These are phyloP conservation scores for Pangasianodon hypophthalmus DNA, from an alignment of 2,113 vertebrate genomes.

Conservation along the genomic window DNA sequence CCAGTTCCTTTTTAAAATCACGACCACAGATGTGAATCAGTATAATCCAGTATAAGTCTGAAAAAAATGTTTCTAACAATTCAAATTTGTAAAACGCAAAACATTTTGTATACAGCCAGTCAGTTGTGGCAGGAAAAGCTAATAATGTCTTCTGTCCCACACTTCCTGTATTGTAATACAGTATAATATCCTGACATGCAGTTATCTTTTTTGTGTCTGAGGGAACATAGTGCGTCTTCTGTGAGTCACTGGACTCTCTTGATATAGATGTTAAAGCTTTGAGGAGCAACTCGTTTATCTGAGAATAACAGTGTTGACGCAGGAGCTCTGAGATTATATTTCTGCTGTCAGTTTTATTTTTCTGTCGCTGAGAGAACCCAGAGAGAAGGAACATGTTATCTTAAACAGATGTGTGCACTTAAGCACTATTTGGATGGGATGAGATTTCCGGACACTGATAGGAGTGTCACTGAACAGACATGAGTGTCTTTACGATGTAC, in stretches of 20 bases:
- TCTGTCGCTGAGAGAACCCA: background rate
- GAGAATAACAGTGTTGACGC: background rate
- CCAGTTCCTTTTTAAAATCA: background rate
- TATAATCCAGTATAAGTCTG: background rate
- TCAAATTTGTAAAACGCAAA: background rate
- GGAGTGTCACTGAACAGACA: too few relatives aligned
- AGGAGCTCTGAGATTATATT: background rate
- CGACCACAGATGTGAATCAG: background rate
- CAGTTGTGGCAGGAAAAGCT: background rate
- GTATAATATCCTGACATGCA: background rate
- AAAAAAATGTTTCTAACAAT: background rate
- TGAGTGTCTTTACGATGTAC: background rate
- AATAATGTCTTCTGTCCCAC: background rate
- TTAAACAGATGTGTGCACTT: background rate
- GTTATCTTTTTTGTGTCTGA: background rate
- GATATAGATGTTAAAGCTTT: background rate
- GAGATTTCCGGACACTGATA: background rate
- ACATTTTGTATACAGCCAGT: background rate
- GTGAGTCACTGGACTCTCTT: background rate
- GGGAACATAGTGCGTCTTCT: background rate
- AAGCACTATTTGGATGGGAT: background rate
- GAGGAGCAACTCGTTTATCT: slow-evolving; percentile 18
- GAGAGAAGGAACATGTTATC: background rate
- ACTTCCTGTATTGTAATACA: background rate
- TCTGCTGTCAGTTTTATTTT: background rate